Evolutionary conservation across 2,797 vertebrate species (phyloP).

Genomic region (Toxotes lorentzi): DNA sequence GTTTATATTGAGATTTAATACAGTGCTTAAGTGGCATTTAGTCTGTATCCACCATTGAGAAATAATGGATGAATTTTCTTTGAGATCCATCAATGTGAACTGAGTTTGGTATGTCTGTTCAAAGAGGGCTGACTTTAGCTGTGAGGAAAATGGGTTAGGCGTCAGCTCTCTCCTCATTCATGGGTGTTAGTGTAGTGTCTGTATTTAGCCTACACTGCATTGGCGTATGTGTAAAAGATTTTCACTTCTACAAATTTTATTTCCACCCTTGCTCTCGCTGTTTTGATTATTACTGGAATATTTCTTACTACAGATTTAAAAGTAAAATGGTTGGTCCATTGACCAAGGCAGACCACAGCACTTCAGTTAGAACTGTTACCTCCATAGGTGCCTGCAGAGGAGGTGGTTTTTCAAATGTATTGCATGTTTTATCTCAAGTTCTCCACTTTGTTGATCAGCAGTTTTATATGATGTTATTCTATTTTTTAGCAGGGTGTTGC

Average conservation of each 20-base stretch:
- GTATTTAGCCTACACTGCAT: not conserved
- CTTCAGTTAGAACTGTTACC: no score
- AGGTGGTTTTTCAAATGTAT: no score
- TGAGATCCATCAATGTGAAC: constrained; percentile 18
- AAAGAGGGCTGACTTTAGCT: not conserved
- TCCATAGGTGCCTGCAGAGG: no score
- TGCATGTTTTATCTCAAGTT: no score
- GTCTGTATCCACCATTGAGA: constrained; percentile 6
- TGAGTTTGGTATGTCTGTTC: constrained; percentile 3
- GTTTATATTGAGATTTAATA: constrained; percentile 43
- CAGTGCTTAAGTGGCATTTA: constrained; percentile 34
- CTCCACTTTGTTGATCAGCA: no score
- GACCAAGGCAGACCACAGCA: no score
- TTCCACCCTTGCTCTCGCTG: not conserved
- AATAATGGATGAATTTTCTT: constrained; percentile 37
- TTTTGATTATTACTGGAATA: no score
- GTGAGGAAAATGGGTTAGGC: not conserved
- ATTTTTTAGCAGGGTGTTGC: no score
- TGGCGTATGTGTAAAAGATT: not conserved
- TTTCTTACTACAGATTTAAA: no score
- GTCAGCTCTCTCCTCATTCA: not conserved
- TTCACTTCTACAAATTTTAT: not conserved
- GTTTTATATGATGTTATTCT: no score
- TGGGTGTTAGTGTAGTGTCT: not conserved
- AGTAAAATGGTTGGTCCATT: no score